Evolutionary conservation across 2,113 vertebrate species (phyloP).

Genomic region (Gnathonemus echidnorhynchus): DNA sequence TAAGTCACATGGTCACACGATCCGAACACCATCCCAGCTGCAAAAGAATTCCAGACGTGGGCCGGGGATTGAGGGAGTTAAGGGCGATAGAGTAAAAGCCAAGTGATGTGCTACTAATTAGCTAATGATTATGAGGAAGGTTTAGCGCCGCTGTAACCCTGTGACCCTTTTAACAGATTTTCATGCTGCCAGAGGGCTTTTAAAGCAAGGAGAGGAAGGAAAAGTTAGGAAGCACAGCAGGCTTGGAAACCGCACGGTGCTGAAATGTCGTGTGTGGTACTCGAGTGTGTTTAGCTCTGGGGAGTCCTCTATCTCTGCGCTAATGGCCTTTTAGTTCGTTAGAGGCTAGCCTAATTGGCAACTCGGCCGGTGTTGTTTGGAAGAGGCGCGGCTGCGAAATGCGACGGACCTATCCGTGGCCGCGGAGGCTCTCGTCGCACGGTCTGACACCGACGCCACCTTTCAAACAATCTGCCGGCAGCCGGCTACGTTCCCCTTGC

Average conservation of each 20-base stretch:
- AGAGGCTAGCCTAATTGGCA: not conserved
- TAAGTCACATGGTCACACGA: not conserved
- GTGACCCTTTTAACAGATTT: constrained; percentile 1
- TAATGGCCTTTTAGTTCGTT: not conserved
- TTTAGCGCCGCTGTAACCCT: not conserved
- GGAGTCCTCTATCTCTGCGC: not conserved
- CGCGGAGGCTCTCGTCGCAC: too few species aligned
- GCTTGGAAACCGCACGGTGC: not conserved
- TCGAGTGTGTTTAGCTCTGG: not conserved
- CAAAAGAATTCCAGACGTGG: not conserved
- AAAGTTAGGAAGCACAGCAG: not conserved
- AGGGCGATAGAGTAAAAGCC: not conserved
- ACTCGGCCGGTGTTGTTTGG: not conserved
- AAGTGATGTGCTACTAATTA: not conserved
- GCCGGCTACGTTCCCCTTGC: not conserved
- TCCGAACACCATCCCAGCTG: not conserved
- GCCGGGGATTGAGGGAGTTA: not conserved
- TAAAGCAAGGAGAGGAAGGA: not conserved
- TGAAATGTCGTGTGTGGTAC: not conserved
- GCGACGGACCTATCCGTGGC: not conserved
- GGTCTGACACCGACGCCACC: not conserved
- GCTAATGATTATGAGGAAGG: not conserved
- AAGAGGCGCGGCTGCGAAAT: not conserved
- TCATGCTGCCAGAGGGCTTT: not conserved
- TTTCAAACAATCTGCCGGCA: constrained; percentile 7